Base-by-base conservation (phyloP, 2,888 invertebrate genomes). In the Invenusta paracnida region DNA sequence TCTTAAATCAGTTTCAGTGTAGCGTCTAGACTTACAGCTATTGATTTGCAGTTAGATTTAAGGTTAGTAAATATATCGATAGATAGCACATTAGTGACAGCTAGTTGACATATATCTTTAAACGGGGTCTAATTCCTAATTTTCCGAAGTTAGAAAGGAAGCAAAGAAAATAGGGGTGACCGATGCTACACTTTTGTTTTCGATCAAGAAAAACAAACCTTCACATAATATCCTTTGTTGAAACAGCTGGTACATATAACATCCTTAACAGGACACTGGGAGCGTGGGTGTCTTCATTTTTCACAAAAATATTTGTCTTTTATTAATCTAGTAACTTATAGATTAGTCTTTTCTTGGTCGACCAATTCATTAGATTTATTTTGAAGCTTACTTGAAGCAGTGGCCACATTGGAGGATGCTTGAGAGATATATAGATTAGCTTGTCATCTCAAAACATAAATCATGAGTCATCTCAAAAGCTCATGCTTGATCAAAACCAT, bases 221-320 rank as follows among this genome's bases (percentile, higher is more conserved):
- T 29, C 29, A 17, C 30, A 30, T 30, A 82, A 82, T 29, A 29
- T 27, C 82, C 82, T 29, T 82, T 82, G 5, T 82, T 28, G 2
- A 17, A 29, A 30, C 82, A 82, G 31, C 31, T 5, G 82, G 29
- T 82, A 82, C 82, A 82, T 30, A 29, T 82, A 11, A 30, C 82
- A 82, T 82, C 82, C 82, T 30, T 82, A 28, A 29, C 82, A 82
- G 82, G 82, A 82, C 29, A 82, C 29, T 82, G 17, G 31, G 82
- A 82, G 29, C 82, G 82, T 17, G 82, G 82, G 82, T 82, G 82
- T 30, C 31, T 82, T 29, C 29, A 17, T 29, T 48, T 48, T 48
- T 17, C 48, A 48, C 48, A 82, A 82, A 82, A 82, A 30, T 29
- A 82, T 82, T 82, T 82, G 82, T 30, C 82, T 2, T 73, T 73